Evolutionary conservation across 2,113 vertebrate genomes (phyloP).

Genomic region (Hippoglossus stenolepis): DNA sequence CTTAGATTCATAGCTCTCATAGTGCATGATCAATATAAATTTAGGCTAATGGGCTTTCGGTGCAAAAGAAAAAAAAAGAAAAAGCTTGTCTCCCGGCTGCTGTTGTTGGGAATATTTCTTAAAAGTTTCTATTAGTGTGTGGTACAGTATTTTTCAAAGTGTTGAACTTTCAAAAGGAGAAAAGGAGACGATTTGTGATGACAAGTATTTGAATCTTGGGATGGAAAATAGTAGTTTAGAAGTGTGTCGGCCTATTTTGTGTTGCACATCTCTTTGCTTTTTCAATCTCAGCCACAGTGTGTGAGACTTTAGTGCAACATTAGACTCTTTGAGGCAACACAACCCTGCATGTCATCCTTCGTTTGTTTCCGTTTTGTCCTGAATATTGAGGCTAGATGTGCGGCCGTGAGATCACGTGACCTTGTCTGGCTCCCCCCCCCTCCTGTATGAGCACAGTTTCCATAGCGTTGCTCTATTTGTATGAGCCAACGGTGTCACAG

Average conservation of each 20-base stretch:
- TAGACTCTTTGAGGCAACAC: slow-evolving; percentile 33
- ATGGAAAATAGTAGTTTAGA: slow-evolving; percentile 50
- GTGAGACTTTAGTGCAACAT: slow-evolving; percentile 44
- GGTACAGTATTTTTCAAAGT: slow-evolving; percentile 53
- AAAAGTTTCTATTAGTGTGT: slow-evolving; percentile 38
- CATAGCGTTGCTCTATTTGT: slow-evolving; percentile 41
- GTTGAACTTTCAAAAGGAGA: slow-evolving; percentile 38
- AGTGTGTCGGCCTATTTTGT: slow-evolving; percentile 53
- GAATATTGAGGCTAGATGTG: slow-evolving; percentile 42
- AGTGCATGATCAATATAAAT: slow-evolving; percentile 69
- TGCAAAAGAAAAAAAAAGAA: slow-evolving; percentile 37
- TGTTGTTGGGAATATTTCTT: slow-evolving; percentile 43
- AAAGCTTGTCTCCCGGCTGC: slow-evolving; percentile 37
- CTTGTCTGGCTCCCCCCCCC: background rate
- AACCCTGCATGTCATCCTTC: slow-evolving; percentile 69
- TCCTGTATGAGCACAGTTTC: slow-evolving; percentile 21
- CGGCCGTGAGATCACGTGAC: slow-evolving; percentile 25
- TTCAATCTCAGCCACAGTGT: slow-evolving; percentile 49
- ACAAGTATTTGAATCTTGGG: slow-evolving; percentile 43
- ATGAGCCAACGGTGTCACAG: slow-evolving; percentile 28
- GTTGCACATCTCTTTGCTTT: slow-evolving; percentile 60
- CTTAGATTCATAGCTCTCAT: slow-evolving; percentile 56
- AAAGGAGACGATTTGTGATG: slow-evolving; percentile 14
- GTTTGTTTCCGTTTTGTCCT: slow-evolving; percentile 55
- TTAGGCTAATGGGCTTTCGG: slow-evolving; percentile 52